Evolutionary conservation across 1,140 invertebrate species (phyloP), one percentile per base, ranked within the genome.

Genomic region (Drosophila baimaii): DNA sequence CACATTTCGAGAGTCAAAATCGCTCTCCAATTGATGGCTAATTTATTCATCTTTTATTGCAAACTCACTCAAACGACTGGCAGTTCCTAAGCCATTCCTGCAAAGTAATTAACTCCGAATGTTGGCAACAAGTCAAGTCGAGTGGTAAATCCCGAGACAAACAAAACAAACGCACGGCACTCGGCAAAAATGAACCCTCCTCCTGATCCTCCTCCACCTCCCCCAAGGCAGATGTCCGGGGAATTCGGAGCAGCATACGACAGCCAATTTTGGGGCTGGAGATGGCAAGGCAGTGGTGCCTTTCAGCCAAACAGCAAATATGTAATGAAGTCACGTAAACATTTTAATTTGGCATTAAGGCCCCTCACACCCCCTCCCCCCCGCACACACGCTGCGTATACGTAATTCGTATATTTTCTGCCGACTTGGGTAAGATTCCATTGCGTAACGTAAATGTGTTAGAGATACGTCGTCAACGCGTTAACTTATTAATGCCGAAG

Each of bases 341-440:
- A 83, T 88, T 88, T 88, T 83, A 88, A 89, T 83, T 88, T 89
- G 72, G 63, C 68, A 88, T 88, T 89, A 88, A 77, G 81, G 68
- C 51, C 52, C 29, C 64, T 39, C 23, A 25, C 29, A 13, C 27
- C 25, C 65, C 31, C 7, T 21, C 29, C 6, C 29, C 5, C 29
- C 6, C 8, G 35, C 35, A 54, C 35, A 54, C 51, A 41, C 33
- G n/a, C 35, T 49, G 33, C 35, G 57, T 49, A 73, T 57, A 68
- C 59, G 54, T 29, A 56, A 69, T 31, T 8, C 35, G 47, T 33
- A 58, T 17, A 73, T 59, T 78, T 64, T 54, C 41, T 25, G 58
- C 17, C 27, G 71, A 37, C 19, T 35, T 35, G 51, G 37, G 68
- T 17, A 47, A 31, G 68, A 55, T 75, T 57, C 31, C 74, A 62